Evolutionary conservation across 2,797 vertebrate species (phyloP), one percentile per base, ranked within the genome.

Genomic region (Carcharodon carcharias): DNA sequence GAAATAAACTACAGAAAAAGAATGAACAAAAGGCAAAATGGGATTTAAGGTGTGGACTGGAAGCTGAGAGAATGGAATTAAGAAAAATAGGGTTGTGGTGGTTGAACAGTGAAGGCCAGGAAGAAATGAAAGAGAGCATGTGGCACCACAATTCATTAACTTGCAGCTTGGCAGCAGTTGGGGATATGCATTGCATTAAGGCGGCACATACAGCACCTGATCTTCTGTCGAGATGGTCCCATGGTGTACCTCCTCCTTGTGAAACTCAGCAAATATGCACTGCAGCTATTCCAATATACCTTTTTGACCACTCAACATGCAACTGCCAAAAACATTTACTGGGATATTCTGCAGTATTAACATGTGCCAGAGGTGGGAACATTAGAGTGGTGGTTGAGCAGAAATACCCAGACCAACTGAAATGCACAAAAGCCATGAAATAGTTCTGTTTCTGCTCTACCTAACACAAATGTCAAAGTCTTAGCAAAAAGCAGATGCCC

Each of bases 281-380:
- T 23, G 85, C 58, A 94, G 96, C 0, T 45, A 96, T 56, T 96
- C 58, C 61, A 31, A 85, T 16, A 18, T 28, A 82, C 96, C 26
- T 89, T 67, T 96, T 58, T 63, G 67, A 73, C 4, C 5, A 50
- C 67, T 0, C 14, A 73, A 58, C 5, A 88, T 73, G 80, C 3
- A 54, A 14, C 73, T 80, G 61, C 92, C 63, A 96, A 71, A 96
- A 95, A 82, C 92, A 96, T n/a, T 96, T 67, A 87, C 26, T 7
- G 45, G 6, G 45, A 63, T 67, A 45, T 96, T 63, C 91, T 96
- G 96, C 95, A 26, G 50, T 67, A 65, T 96, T 96, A 96, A 89
- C 85, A 77, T 35, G 73, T 67, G 80, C 77, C 85, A 93, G 93
- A 28, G 58, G 16, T 95, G 50, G 63, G 94, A 88, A n/a, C 71